Conservation (phyloP, 1,140 invertebrate species). For the Neelides sp. region DNA sequence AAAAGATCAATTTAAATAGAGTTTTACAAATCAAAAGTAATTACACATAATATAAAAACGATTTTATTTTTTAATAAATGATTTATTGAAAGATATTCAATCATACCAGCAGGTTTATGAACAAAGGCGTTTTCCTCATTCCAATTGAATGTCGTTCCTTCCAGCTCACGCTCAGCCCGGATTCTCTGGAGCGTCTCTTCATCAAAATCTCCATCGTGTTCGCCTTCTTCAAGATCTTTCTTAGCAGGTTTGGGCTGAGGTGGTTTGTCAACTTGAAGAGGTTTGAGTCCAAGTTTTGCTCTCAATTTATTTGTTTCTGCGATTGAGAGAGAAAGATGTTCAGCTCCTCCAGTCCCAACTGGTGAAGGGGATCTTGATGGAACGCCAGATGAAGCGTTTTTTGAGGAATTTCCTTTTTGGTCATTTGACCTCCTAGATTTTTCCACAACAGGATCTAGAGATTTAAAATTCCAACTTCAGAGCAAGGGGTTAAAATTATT, state of each 20-base stretch:
- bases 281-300: conserved; percentile 85
- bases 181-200: conserved; percentile 23
- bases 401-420: neutral
- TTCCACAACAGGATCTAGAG: no score
- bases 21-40: neutral
- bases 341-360: conserved; percentile 22
- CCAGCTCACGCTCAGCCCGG: conserved; percentile 31
- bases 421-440: no score
- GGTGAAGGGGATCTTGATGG: conserved; percentile 21
- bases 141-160: conserved; percentile 34
- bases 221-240: conserved; percentile 29
- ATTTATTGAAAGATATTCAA: neutral
- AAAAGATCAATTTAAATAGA: neutral
- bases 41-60: neutral
- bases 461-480: no score
- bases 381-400: conserved; percentile 1
- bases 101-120: conserved; percentile 66
- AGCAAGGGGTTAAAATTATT: no score
- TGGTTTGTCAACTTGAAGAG: conserved; percentile 55
- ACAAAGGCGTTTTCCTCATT: conserved; percentile 80
- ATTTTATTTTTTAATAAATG: neutral
- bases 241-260: conserved; percentile 1
- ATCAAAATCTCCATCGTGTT: conserved; percentile 33
- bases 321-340: conserved; percentile 51
- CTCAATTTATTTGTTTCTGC: conserved; percentile 84